These are phyloP conservation scores for Pachymerium ferrugineum DNA, from an alignment of 2,888 invertebrate species.

Conservation along the genomic window DNA sequence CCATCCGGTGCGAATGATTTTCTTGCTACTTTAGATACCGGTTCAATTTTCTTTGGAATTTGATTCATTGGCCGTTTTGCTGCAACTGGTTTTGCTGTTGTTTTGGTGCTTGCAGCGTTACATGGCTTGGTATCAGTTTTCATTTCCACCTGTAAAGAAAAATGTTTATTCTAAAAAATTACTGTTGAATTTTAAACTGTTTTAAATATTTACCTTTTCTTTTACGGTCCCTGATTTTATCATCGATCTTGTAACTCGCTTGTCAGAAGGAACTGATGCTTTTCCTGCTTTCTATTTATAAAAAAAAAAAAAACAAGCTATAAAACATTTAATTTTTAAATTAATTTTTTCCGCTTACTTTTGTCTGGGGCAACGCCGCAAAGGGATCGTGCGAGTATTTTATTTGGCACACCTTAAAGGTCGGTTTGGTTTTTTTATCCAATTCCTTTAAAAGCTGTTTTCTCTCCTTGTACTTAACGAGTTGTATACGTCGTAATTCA, in stretches of 20 bases:
- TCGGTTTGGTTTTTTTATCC: background rate
- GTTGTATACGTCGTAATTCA: background rate
- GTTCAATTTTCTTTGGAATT: background rate
- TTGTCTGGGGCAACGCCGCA: background rate
- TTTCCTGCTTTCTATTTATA: no score
- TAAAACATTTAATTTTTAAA: background rate
- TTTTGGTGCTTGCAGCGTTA: no score
- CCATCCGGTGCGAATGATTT: background rate
- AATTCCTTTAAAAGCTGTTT: background rate
- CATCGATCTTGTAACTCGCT: no score
- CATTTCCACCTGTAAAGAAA: background rate
- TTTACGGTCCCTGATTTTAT: no score
- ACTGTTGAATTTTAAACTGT: no score
- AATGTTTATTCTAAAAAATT: background rate
- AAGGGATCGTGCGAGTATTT: background rate
- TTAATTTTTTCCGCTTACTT: background rate
- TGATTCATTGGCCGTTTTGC: background rate
- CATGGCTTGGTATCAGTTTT: background rate
- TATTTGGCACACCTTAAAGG: background rate
- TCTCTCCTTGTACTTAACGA: background rate
- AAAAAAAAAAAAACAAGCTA: no score
- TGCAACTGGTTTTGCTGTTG: no score
- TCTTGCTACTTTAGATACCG: background rate
- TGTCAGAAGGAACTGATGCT: no score
- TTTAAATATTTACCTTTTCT: no score